Conservation (phyloP, 2,888 invertebrate species). For the Tridacna gigas region DNA sequence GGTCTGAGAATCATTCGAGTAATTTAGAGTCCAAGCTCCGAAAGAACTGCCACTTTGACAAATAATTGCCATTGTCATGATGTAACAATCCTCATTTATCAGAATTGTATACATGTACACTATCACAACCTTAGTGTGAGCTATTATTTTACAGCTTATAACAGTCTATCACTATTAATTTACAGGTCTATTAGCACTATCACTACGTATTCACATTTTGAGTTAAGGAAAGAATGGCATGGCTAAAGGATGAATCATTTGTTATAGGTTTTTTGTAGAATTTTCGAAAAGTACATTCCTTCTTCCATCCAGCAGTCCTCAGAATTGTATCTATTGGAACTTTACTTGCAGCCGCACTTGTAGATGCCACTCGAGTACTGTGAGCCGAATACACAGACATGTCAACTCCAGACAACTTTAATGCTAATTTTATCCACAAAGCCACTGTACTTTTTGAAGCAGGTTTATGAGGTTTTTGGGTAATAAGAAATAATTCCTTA, state of each 20-base stretch:
- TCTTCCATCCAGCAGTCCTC: not conserved
- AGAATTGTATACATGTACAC: too few species aligned
- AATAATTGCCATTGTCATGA: too few species aligned
- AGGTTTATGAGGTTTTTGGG: not conserved
- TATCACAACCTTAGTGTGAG: too few species aligned
- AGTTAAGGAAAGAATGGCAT: too few species aligned
- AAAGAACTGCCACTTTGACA: not conserved
- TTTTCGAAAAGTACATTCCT: constrained; percentile 11
- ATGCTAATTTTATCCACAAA: constrained; percentile 15
- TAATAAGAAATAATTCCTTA: not conserved
- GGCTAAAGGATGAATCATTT: not conserved
- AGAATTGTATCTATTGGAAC: not conserved
- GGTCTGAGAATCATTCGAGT: not conserved
- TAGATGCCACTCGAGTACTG: constrained; percentile 6
- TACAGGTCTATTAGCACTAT: too few species aligned
- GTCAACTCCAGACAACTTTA: constrained; percentile 25
- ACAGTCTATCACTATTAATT: too few species aligned
- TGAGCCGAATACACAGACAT: constrained; percentile 14
- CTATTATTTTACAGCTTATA: too few species aligned
- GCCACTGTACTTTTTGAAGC: constrained; percentile 13
- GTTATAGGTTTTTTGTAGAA: constrained; percentile 14
- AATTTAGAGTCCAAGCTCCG: not conserved
- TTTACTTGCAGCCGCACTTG: not conserved
- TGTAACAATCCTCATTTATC: too few species aligned
- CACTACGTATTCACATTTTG: too few species aligned